Conservation (phyloP, 2,113 vertebrate species). For the Phocoena phocoena region DNA sequence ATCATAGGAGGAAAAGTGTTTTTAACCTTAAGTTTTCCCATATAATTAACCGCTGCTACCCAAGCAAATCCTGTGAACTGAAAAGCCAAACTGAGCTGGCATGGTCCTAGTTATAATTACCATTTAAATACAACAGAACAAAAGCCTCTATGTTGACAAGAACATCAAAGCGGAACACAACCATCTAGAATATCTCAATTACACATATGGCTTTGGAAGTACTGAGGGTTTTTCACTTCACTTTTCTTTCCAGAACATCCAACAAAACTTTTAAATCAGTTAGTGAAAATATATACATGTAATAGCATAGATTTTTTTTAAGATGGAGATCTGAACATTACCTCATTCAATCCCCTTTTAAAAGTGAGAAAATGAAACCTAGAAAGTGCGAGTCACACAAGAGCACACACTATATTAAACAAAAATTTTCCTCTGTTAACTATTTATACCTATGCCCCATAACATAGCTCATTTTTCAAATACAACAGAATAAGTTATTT, state of each 20-base stretch:
- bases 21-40: slow-evolving; percentile 76
- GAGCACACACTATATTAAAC: not conserved
- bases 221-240: not conserved
- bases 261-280: not conserved
- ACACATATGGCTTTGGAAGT: not conserved
- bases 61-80: slow-evolving; percentile 66
- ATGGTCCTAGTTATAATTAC: not conserved
- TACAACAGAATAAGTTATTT: not conserved
- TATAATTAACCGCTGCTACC: slow-evolving; percentile 51
- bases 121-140: not conserved
- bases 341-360: not conserved
- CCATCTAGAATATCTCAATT: not conserved
- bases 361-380: not conserved
- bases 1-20: slow-evolving; percentile 66
- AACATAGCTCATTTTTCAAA: not conserved
- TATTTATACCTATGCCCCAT: not conserved
- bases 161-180: not conserved
- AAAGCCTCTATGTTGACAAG: not conserved
- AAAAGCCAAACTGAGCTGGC: slow-evolving; percentile 62
- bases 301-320: not conserved
- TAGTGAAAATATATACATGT: not conserved
- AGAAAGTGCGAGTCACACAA: not conserved
- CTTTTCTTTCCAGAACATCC: not conserved
- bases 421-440: not conserved
- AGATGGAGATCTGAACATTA: not conserved